These are phyloP conservation scores for Brienomyrus brachyistius DNA, from an alignment of 2,113 vertebrate genomes.

Conservation along the genomic window DNA sequence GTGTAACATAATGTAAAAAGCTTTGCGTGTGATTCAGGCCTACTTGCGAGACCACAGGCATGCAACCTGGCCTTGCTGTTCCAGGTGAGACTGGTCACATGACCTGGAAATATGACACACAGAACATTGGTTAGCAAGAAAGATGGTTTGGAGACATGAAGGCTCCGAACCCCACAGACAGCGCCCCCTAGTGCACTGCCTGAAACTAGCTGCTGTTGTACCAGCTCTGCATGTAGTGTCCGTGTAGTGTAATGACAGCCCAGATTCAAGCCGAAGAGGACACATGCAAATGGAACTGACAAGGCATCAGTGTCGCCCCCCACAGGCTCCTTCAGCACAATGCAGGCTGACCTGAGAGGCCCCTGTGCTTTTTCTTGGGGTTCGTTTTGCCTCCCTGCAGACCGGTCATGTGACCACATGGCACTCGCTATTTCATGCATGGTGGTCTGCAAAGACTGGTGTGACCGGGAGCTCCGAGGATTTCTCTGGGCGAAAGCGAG, in stretches of 20 bases:
- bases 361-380: background rate
- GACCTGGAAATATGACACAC: background rate
- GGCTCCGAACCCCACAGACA: background rate
- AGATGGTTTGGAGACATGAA: background rate
- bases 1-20: background rate
- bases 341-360: background rate
- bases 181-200: no score
- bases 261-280: background rate
- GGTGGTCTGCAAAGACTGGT: background rate
- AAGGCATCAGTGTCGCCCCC: background rate
- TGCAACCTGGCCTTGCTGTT: background rate
- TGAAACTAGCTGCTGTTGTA: background rate
- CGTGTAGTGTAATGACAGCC: background rate
- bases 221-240: background rate
- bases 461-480: background rate
- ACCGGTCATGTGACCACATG: background rate
- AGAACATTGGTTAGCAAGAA: background rate
- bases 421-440: background rate
- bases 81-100: background rate
- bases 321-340: background rate
- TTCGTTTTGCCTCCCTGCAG: background rate
- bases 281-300: background rate
- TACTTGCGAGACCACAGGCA: background rate
- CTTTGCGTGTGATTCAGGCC: background rate
- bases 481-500: background rate